phyloP scores from a whole-genome alignment of 1,140 invertebrate species.

The Drosophila ogumai region DNA sequence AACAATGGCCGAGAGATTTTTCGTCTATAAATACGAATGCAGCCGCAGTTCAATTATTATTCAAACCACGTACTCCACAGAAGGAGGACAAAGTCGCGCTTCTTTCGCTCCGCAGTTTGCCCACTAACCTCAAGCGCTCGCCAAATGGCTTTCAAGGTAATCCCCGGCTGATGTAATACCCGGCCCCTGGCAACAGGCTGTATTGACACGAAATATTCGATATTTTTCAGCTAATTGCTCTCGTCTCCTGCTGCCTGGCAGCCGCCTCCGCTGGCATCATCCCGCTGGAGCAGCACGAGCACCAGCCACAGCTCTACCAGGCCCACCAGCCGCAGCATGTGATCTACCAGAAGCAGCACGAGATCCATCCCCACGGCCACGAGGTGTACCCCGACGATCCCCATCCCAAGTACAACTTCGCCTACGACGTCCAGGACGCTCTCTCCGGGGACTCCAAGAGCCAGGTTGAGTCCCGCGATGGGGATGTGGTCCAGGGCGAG shows the following conservation, averaged over 20 bases:
- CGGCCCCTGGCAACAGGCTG: background rate
- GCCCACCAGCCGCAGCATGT: constrained; percentile 65
- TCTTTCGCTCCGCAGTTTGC: constrained; percentile 33
- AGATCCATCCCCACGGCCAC: constrained; percentile 71
- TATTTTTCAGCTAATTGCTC: constrained; percentile 46
- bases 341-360: constrained; percentile 67
- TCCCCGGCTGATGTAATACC: constrained; percentile 24
- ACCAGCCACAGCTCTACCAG: constrained; percentile 54
- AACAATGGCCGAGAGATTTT: constrained; percentile 58
- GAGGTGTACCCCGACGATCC: constrained; percentile 85
- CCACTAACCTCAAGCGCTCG: constrained; percentile 38
- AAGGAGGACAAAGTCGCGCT: constrained; percentile 71
- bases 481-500: constrained; percentile 86
- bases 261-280: constrained; percentile 70
- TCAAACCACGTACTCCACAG: constrained; percentile 71
- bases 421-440: constrained; percentile 86
- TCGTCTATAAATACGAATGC: constrained; percentile 83
- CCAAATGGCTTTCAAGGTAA: constrained; percentile 83
- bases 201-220: background rate
- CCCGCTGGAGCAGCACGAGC: constrained; percentile 63
- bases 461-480: constrained; percentile 87
- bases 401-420: constrained; percentile 86
- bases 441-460: constrained; percentile 87
- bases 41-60: constrained; percentile 70
- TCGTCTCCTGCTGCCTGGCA: constrained; percentile 61